Evolutionary conservation across 2,888 invertebrate species (phyloP).

Genomic region (Metellina segmentata): DNA sequence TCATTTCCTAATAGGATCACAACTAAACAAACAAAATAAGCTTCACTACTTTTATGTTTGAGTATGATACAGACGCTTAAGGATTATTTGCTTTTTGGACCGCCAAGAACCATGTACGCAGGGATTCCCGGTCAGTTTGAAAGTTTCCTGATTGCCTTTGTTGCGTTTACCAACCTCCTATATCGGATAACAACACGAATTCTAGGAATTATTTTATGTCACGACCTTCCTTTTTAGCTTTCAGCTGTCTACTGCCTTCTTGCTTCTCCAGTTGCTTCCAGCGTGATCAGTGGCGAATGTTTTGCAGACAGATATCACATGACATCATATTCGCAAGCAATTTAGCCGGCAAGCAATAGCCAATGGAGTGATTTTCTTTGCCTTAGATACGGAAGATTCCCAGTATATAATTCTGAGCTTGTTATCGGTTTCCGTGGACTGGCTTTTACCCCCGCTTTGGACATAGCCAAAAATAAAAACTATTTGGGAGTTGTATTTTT

Average conservation of each 20-base stretch:
- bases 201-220: conserved; percentile 15
- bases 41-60: background rate
- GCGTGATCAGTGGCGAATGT: conserved; percentile 23
- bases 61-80: background rate
- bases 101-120: background rate
- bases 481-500: background rate
- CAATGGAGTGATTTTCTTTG: background rate
- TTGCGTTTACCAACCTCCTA: conserved; percentile 24
- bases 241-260: background rate
- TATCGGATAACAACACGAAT: conserved; percentile 32
- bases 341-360: conserved; percentile 29
- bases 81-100: background rate
- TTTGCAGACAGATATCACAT: conserved; percentile 14
- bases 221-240: background rate
- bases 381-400: background rate
- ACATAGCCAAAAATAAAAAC: background rate
- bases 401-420: conserved; percentile 18
- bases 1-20: background rate
- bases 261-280: background rate
- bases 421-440: background rate
- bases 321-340: conserved; percentile 34
- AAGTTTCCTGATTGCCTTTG: conserved; percentile 20
- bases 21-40: background rate
- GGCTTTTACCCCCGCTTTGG: background rate
- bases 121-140: background rate